A percentile compares a stretch with the other conserved stretches of the same genome.
phyloP scores from a whole-genome alignment of 2,113 vertebrate species.

The Sprattus sprattus region DNA sequence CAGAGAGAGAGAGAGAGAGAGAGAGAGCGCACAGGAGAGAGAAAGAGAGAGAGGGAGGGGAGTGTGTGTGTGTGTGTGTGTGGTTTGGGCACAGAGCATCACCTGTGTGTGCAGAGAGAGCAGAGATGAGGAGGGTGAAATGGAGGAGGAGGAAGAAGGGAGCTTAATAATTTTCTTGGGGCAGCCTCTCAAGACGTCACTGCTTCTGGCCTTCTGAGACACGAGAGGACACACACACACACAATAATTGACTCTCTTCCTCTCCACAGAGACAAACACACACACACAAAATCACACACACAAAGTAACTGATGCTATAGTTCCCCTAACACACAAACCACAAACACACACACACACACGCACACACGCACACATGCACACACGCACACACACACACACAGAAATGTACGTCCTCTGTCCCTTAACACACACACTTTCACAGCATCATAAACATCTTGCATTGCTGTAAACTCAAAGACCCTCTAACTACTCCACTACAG shows the following conservation, averaged over 20 bases:
- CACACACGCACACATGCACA: slow-evolving; percentile 8
- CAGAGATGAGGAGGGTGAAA: slow-evolving; percentile 79
- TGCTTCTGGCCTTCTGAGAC: slow-evolving; percentile 81
- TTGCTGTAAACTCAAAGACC: not conserved
- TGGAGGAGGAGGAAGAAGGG: slow-evolving; percentile 70
- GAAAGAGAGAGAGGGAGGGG: not conserved
- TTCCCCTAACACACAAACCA: not conserved
- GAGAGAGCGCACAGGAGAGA: not conserved
- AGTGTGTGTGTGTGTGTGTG: slow-evolving; percentile 28
- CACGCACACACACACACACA: not conserved
- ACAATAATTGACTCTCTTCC: slow-evolving; percentile 3
- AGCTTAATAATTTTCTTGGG: slow-evolving; percentile 99
- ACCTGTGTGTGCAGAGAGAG: slow-evolving; percentile 85
- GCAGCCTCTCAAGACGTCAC: slow-evolving; percentile 84
- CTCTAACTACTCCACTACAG: not conserved
- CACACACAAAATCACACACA: not conserved
- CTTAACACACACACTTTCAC: not conserved
- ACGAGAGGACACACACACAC: slow-evolving; percentile 43
- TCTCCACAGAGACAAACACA: not conserved
- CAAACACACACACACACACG: slow-evolving; percentile 10
- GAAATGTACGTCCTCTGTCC: not conserved
- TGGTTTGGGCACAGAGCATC: slow-evolving; percentile 65
- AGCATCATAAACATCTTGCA: not conserved
- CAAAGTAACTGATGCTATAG: not conserved
- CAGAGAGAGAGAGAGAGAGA: not conserved